phyloP scores from a whole-genome alignment of 2,797 vertebrate species.

The Rhabdomys pumilio region DNA sequence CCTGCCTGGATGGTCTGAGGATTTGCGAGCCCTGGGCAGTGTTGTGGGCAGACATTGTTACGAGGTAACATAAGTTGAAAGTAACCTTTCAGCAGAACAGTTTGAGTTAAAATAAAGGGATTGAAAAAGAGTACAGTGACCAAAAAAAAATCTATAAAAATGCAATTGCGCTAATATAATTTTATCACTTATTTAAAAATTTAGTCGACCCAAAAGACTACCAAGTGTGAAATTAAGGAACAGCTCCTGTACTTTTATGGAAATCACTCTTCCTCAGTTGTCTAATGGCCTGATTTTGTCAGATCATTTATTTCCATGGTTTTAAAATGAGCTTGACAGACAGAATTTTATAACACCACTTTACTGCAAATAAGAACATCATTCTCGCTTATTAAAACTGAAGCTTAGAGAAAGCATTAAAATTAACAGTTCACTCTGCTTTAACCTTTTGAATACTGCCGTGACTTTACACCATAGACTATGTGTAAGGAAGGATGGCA shows the following conservation, averaged over 20 bases:
- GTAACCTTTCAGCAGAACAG: constrained; percentile 90
- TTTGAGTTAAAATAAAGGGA: constrained; percentile 92
- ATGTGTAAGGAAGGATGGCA: constrained; percentile 78
- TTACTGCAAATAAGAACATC: constrained; percentile 93
- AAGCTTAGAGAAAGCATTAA: constrained; percentile 93
- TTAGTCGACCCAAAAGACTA: constrained; percentile 94
- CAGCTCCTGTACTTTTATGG: constrained; percentile 92
- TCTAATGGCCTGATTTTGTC: constrained; percentile 94
- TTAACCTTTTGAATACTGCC: constrained; percentile 91
- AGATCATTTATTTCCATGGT: constrained; percentile 94
- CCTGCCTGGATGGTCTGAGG: constrained; percentile 72
- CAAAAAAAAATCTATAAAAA: constrained; percentile 93
- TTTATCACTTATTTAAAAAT: constrained; percentile 95
- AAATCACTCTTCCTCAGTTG: constrained; percentile 94
- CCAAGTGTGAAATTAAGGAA: constrained; percentile 94
- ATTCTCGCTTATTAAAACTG: constrained; percentile 94
- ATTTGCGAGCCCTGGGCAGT: constrained; percentile 85
- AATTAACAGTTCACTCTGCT: constrained; percentile 92
- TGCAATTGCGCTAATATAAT: constrained; percentile 93
- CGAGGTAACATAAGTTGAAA: constrained; percentile 89
- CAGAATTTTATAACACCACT: constrained; percentile 93
- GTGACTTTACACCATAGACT: constrained; percentile 85
- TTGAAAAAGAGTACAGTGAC: constrained; percentile 92
- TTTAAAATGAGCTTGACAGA: constrained; percentile 93
- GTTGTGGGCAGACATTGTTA: constrained; percentile 86